Evolutionary conservation across 2,888 invertebrate genomes (phyloP), one percentile per base, ranked within the genome.

Genomic region (Merodon equestris): DNA sequence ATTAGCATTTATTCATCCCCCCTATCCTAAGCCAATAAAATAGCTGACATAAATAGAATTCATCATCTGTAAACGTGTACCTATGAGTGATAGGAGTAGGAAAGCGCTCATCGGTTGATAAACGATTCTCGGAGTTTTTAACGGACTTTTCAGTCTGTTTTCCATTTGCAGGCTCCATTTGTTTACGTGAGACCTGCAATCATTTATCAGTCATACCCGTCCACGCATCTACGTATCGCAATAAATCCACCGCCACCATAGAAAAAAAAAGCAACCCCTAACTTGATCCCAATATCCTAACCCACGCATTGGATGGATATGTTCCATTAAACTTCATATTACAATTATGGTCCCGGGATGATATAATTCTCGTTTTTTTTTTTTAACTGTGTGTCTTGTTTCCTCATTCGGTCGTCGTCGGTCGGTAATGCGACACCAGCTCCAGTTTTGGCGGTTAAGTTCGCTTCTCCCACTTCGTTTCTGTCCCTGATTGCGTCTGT

Each of bases 321-420:
- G 76, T 72, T 77, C 72, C 76, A 72, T 77, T 77, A 72, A 77
- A 72, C 71, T 72, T 67, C 47, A 51, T 72, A 61, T 77, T 77
- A 77, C 72, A 66, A 67, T 67, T 61, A 77, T 72, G 56, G 67
- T 36, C 51, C 27, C 38, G 51, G 54, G 57, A 67, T 67, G 76
- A 67, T 45, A 57, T 67, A 44, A 66, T 67, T 72, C 71, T 63
- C 42, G 1, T 27, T 48, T 60, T 67, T 72, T 76, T 63, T 48
- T 4, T 27, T 48, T 60, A 38, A 44, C 57, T 42, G 68, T 56
- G 61, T 40, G 1, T 40, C 40, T 40, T 40, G n/a, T 40, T 40
- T 40, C 1, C 40, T 9, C 40, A 27, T 48, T 47, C 61, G 47
- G 67, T 54, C 73, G 67, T 42, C 40, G 19, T 45, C 27, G 19